A percentile compares a stretch with the other conserved stretches of the same genome.
Conservation (phyloP, 2,113 vertebrate species). For the Bothrops jararaca region DNA sequence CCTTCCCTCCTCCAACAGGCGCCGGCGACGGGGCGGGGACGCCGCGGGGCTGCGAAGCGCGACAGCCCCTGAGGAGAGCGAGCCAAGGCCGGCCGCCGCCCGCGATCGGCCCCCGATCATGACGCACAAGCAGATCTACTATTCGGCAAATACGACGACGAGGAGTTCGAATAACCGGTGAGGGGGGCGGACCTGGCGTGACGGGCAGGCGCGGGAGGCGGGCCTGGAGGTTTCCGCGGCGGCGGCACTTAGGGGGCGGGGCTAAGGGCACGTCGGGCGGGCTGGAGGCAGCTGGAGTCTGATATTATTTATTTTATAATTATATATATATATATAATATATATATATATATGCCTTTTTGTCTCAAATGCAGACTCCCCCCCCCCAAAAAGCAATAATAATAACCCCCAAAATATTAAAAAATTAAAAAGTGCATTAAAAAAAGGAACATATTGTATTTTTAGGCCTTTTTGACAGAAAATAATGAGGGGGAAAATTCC, state of each 20-base stretch:
- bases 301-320: not conserved
- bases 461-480: not conserved
- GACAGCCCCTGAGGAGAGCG: not conserved
- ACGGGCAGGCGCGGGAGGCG: not conserved
- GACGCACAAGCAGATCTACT: constrained; percentile 85
- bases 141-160: constrained; percentile 85
- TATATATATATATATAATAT: not conserved
- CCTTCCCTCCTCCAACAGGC: not conserved
- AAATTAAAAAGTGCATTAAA: not conserved
- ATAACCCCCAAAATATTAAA: too few relatives aligned
- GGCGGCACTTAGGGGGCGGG: not conserved
- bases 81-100: not conserved
- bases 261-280: not conserved
- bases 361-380: not conserved
- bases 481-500: not conserved
- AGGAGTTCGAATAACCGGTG: constrained; percentile 88
- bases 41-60: too few relatives aligned
- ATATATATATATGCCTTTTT: not conserved
- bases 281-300: not conserved
- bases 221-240: not conserved
- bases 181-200: not conserved
- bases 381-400: too few relatives aligned
- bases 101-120: constrained; percentile 47
- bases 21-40: too few relatives aligned
- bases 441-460: not conserved